Base-by-base conservation (phyloP, 2,113 vertebrate genomes). In the Mormoops blainvillei region DNA sequence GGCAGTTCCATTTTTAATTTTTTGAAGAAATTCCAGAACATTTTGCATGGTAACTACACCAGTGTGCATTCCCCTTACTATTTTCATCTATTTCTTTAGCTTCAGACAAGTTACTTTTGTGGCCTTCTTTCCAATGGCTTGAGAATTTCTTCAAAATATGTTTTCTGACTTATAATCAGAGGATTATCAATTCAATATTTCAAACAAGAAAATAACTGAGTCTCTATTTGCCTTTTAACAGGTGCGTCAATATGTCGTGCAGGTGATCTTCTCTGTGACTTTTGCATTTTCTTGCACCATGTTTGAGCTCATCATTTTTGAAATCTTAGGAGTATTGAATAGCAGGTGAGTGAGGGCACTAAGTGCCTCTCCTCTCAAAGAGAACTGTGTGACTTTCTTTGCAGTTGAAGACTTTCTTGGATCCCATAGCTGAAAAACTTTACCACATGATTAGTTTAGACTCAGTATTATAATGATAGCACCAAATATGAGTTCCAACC, bases 281-380 rank as follows among this genome's bases (percentile, higher is more conserved):
- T 99, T 99, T 97, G 99, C 99, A 1, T 99, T 99, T 98, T 99
- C 99, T n/a, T 99, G 99, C 94, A 99, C 99, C 33, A 99, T 99
- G 99, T 99, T 99, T 98, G 99, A 99, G 96, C 99, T 99, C 87
- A 99, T 99, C 97, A 99, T 99, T 98, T 99, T 99, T 97, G 99
- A 99, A 98, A 99, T 99, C 98, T 98, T 99, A 88, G 99, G 99
- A 48, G 99, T 99, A 61, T 98, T 99, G 98, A 99, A 98, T 96
- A 99, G 99, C 98, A 99, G 99, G 99, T 99, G 95, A 98, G 99
- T 98, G 58, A 82, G 31, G 48, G 20, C 68, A 28, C 58, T 31
- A 6, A 63, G 22, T 19, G 50, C 38, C 52, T 84, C 28, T 61
- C 31, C 68, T 67, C 18, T 54, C 7, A 24, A 65, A 87, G 61